phyloP scores from a whole-genome alignment of 1,140 invertebrate species.

The Calliphora vicina region DNA sequence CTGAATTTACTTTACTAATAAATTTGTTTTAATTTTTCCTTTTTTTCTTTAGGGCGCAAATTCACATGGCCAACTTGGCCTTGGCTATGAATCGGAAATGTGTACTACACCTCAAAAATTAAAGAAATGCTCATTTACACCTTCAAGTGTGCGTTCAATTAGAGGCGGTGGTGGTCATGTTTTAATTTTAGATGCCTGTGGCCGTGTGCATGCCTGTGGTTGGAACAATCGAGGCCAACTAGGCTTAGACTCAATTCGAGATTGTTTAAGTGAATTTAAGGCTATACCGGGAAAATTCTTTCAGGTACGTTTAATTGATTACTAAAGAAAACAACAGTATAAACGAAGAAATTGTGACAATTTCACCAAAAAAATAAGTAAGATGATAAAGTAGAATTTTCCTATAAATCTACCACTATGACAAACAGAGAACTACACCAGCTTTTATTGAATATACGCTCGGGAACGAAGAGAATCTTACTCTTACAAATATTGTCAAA shows the following conservation, averaged over 20 bases:
- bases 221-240: constrained; percentile 87
- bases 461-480: no score
- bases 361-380: no score
- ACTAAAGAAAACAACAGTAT: no score
- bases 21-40: constrained; percentile 43
- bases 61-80: constrained; percentile 81
- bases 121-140: constrained; percentile 64
- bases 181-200: constrained; percentile 71
- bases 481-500: no score
- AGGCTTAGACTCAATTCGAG: constrained; percentile 65
- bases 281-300: constrained; percentile 53
- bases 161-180: constrained; percentile 80
- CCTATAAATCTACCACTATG: no score
- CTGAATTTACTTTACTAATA: constrained; percentile 6
- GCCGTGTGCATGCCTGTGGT: constrained; percentile 82
- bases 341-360: no score
- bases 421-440: no score
- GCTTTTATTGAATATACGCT: no score
- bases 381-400: no score
- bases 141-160: constrained; percentile 68
- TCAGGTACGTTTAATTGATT: no score
- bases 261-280: constrained; percentile 53
- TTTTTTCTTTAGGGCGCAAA: constrained; percentile 76
- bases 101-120: constrained; percentile 69
- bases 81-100: constrained; percentile 74